Percentiles rank a stretch among this genome's conserved stretches.
These are phyloP conservation scores for Herminia tarsipennalis DNA, from an alignment of 2,888 invertebrate genomes.

Conservation along the genomic window DNA sequence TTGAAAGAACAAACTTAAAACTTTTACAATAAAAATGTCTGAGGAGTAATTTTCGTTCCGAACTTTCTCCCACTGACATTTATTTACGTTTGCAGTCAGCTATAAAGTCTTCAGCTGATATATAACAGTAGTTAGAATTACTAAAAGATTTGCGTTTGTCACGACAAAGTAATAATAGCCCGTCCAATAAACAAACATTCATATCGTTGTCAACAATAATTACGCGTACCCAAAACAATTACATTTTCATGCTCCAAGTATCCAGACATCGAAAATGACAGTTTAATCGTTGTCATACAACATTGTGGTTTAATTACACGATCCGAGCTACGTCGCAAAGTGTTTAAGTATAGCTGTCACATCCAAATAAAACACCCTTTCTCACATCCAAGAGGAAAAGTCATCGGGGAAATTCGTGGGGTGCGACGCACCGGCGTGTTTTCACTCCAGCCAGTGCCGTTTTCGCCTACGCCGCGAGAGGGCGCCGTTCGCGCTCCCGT, in stretches of 20 bases:
- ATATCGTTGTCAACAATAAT: slow-evolving; percentile 21
- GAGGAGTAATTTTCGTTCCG: slow-evolving; percentile 19
- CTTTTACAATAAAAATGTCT: slow-evolving; percentile 35
- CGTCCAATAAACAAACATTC: slow-evolving; percentile 11
- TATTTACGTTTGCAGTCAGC: slow-evolving; percentile 24
- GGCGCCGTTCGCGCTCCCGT: slow-evolving; percentile 70
- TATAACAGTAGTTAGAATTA: slow-evolving; percentile 4
- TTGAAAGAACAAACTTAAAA: slow-evolving; percentile 39
- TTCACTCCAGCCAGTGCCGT: slow-evolving; percentile 78
- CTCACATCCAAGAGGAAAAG: slow-evolving; percentile 76
- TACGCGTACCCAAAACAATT: slow-evolving; percentile 28
- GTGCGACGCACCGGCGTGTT: slow-evolving; percentile 80
- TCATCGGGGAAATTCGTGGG: slow-evolving; percentile 82
- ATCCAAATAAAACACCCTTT: slow-evolving; percentile 65
- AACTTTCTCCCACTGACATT: slow-evolving; percentile 24
- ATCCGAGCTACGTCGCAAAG: slow-evolving; percentile 37
- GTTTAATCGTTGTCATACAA: slow-evolving; percentile 41
- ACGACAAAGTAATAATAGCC: slow-evolving; percentile 14
- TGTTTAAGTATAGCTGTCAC: slow-evolving; percentile 50
- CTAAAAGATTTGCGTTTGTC: slow-evolving; percentile 10
- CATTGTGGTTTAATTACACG: slow-evolving; percentile 43
- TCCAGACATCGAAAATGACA: slow-evolving; percentile 38
- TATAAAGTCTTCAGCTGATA: slow-evolving; percentile 17
- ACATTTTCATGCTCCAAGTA: slow-evolving; percentile 22
- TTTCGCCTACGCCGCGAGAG: slow-evolving; percentile 80